Percentiles rank a stretch among this genome's conserved stretches.
Conservation (phyloP, 2,113 vertebrate species). For the Pterocles orientalis region DNA sequence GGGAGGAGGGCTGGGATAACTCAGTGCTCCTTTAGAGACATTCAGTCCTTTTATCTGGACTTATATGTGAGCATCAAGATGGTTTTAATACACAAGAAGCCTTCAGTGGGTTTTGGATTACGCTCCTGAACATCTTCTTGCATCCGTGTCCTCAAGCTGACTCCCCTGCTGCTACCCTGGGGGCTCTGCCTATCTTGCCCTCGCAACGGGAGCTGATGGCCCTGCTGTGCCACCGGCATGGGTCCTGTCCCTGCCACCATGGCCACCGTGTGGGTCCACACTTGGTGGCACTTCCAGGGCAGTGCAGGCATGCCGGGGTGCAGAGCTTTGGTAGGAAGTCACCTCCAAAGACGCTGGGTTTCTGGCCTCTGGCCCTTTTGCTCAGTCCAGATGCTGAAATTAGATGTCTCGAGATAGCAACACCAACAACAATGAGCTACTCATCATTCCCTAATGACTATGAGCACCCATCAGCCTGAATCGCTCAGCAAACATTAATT, state of each 20-base stretch:
- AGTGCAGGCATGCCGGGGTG: background rate
- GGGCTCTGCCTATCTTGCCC: background rate
- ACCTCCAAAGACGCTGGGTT: background rate
- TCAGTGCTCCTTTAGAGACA: background rate
- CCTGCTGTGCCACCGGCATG: background rate
- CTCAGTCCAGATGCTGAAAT: conserved; percentile 37
- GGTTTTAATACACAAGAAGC: background rate
- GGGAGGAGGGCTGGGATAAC: background rate
- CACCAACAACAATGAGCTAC: conserved; percentile 32
- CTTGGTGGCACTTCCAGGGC: fast-evolving
- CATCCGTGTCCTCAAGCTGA: background rate
- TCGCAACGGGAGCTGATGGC: background rate
- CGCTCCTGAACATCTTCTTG: background rate
- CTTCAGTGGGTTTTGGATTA: background rate
- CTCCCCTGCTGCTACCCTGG: background rate
- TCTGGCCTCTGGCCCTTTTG: background rate
- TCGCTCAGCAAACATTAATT: conserved; percentile 33
- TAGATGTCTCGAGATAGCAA: background rate
- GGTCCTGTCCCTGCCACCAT: background rate
- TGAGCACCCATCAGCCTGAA: background rate
- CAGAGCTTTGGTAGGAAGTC: background rate
- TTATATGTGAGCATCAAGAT: background rate
- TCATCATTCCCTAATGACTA: background rate
- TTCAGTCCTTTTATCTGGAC: background rate
- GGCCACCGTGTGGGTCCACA: background rate